Evolutionary conservation across 2,113 vertebrate genomes (phyloP).

Genomic region (Acrocephalus arundinaceus): DNA sequence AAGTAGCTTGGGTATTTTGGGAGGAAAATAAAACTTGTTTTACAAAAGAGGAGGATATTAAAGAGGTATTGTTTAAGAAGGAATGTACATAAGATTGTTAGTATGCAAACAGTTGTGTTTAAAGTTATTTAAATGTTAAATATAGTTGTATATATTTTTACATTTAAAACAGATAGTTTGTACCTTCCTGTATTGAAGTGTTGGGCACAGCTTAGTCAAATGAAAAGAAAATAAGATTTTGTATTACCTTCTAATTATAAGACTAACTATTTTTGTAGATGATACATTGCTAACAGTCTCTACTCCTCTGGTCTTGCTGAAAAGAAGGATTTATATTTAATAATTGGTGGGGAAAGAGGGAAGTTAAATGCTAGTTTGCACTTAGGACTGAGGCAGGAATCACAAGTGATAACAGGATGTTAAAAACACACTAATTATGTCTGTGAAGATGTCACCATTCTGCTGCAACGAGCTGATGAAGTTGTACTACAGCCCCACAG

Average conservation of each 20-base stretch:
- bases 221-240: background rate
- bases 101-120: constrained; percentile 64
- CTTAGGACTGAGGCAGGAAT: background rate
- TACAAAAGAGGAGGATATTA: constrained; percentile 49
- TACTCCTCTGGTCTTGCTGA: background rate
- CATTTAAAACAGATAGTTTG: constrained; percentile 62
- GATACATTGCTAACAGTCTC: background rate
- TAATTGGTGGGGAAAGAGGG: background rate
- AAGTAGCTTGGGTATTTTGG: constrained; percentile 63
- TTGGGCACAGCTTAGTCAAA: constrained; percentile 3
- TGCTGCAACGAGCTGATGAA: background rate
- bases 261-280: constrained; percentile 8
- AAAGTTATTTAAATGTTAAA: constrained; percentile 78
- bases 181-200: constrained; percentile 48
- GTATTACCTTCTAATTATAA: background rate
- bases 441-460: background rate
- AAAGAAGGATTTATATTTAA: background rate
- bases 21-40: constrained; percentile 52
- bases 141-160: constrained; percentile 80
- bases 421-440: background rate
- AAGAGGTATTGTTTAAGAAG: constrained; percentile 66
- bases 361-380: background rate
- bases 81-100: constrained; percentile 75
- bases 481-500: background rate
- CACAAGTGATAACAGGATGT: background rate